Evolutionary conservation across 92 coral and sea anemone species (phyloP), one percentile per base, ranked within the genome.

Genomic region (Nematostella vectensis): DNA sequence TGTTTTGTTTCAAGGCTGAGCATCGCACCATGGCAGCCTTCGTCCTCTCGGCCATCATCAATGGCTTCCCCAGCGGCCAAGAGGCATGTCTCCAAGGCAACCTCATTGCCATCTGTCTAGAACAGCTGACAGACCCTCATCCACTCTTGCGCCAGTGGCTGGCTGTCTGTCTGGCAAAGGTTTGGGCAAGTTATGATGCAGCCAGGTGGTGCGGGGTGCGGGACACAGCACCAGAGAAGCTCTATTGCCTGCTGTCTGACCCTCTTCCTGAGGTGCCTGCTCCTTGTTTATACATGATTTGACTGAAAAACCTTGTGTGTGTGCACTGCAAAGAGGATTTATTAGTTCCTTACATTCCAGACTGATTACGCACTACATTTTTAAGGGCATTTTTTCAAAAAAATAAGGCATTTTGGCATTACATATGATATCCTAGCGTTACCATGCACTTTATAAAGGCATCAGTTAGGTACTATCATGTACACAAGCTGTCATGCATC

Each of bases 21-120:
- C 95, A 89, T 51, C 72, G 97, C n/a, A 89, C 97, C 45, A 89
- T 89, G 97, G 97, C 97, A 23, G 89, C 95, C 31, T 89, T 89
- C 68, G 94, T 81, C 25, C 63, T 89, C 47, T 79, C 97, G 21
- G 77, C 85, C 8, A 89, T 89, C 47, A 94, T 89, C 25, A 80
- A 89, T 61, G 81, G 76, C 47, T 89, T 57, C 55, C 81, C 82
- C 1, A 59, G 72, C 54, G 97, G 97, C 16, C 97, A 89, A 95
- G 97, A 89, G 58, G 83, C 88, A 1, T 85, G 95, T 67, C 75
- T 85, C 12, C 97, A 89, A 71, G 97, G 97, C 15, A 89, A 89
- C 58, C 43, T 89, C 29, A 81, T 89, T 40, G 97, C 97, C 45
- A 89, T 89, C 54, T 89, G 97, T 42, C 80, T 89, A 61, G 97